Conservation (phyloP, 1,140 invertebrate species). For the Drosophila kikkawai region DNA sequence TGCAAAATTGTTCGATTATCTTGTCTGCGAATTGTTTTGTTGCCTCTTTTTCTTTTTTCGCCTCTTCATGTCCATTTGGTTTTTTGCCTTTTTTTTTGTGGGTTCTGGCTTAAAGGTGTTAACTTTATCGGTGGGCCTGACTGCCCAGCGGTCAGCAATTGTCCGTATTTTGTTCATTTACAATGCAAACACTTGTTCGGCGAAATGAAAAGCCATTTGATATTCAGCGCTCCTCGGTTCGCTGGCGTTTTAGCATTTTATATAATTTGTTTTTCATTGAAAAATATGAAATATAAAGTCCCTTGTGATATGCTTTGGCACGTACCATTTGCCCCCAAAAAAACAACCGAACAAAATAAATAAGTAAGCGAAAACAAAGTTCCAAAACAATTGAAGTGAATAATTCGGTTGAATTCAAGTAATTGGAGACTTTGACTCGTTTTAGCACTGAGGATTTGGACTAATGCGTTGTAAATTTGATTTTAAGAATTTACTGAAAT, state of each 20-base stretch:
- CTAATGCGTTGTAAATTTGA: slow-evolving; percentile 45
- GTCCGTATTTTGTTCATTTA: slow-evolving; percentile 43
- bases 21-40: slow-evolving; percentile 48
- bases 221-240: slow-evolving; percentile 48
- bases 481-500: slow-evolving; percentile 16
- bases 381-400: slow-evolving; percentile 43
- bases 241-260: slow-evolving; percentile 51
- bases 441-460: slow-evolving; percentile 22
- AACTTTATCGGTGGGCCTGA: slow-evolving; percentile 65
- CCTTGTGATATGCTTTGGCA: slow-evolving; percentile 48
- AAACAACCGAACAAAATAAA: slow-evolving; percentile 25
- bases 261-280: slow-evolving; percentile 67
- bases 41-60: slow-evolving; percentile 9
- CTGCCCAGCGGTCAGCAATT: slow-evolving; percentile 38
- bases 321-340: slow-evolving; percentile 46
- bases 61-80: slow-evolving; percentile 26
- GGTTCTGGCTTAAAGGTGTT: slow-evolving; percentile 75
- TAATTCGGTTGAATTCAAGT: slow-evolving; percentile 44
- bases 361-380: slow-evolving; percentile 49
- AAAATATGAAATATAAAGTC: slow-evolving; percentile 57
- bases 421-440: slow-evolving; percentile 39
- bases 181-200: slow-evolving; percentile 71
- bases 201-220: slow-evolving; percentile 70
- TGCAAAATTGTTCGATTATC: slow-evolving; percentile 65
- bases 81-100: slow-evolving; percentile 47